Base-by-base conservation (phyloP, 2,797 vertebrate species). In the Ctenochaetus hawaiiensis region DNA sequence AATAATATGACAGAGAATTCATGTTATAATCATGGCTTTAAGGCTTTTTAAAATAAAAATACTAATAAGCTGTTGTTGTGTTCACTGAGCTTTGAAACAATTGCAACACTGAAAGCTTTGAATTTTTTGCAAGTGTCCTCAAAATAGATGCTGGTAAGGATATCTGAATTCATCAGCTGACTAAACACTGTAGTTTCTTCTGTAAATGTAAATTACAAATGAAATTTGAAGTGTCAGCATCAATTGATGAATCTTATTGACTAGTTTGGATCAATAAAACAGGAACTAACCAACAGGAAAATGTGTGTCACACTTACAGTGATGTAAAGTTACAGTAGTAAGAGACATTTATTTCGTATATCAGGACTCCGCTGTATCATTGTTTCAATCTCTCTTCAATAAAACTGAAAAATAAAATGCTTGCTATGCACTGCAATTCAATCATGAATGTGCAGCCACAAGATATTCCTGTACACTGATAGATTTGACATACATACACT, bases 391-490 rank as follows among this genome's bases (percentile, higher is more conserved):
- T 64, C 37, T 76, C 69, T 61, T 66, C 1, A 45, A 73, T 63
- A 53, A 62, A 68, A 43, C 43, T 10, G 45, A 62, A 79, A 76
- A 66, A 58, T 67, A 67, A 66, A 74, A 69, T 37, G 34, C 20
- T 58, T 48, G 22, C 41, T 44, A 41, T 54, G 72, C 76, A 83
- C 37, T 77, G 60, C 45, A 69, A 78, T 78, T 81, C 49, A 72
- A 59, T 77, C 70, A 61, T 8, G 26, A 75, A 82, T 74, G 77
- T 89, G 83, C 83, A 76, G 59, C 67, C 23, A 37, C 17, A 13
- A 90, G 85, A 90, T 90, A 81, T 54, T 51, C 75, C 67, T 44
- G 26, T 23, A 34, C 61, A 49, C 43, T 54, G 76, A 67, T 68
- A 73, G 30, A 74, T 75, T 76, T 75, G 66, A 80, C 77, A 73